A percentile compares a stretch with the other conserved stretches of the same genome.
Conservation (phyloP, 1,140 invertebrate species). For the Zaprionus capensis region DNA sequence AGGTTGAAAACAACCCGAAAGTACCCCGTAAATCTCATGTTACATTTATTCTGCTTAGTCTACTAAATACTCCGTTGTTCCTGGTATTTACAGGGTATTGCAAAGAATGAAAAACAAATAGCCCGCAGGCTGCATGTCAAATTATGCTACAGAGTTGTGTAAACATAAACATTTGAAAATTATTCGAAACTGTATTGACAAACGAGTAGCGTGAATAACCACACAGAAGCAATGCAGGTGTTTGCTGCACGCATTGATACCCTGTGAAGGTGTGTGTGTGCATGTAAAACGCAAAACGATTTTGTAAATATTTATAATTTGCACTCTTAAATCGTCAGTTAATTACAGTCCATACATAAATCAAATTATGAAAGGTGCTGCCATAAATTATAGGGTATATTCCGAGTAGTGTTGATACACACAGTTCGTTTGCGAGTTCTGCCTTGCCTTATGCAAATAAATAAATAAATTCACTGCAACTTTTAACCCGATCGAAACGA, state of each 20-base stretch:
- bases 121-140: constrained; percentile 26
- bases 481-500: not conserved
- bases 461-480: constrained; percentile 2
- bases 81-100: constrained; percentile 11
- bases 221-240: too few species aligned
- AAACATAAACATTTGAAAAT: constrained; percentile 33
- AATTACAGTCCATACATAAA: not conserved
- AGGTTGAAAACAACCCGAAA: not conserved
- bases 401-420: not conserved
- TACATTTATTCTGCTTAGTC: not conserved
- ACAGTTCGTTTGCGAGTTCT: not conserved
- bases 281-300: not conserved
- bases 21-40: constrained; percentile 11
- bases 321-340: not conserved
- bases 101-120: constrained; percentile 20
- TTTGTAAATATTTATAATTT: constrained; percentile 1
- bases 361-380: not conserved
- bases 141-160: constrained; percentile 40
- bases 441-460: not conserved
- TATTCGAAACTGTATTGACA: constrained; percentile 26
- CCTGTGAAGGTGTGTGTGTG: constrained; percentile 1
- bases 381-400: not conserved
- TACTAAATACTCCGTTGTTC: not conserved
- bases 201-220: constrained; percentile 16
- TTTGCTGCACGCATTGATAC: not conserved